Evolutionary conservation across 2,888 invertebrate genomes (phyloP).

Genomic region (Cantharis nigra): DNA sequence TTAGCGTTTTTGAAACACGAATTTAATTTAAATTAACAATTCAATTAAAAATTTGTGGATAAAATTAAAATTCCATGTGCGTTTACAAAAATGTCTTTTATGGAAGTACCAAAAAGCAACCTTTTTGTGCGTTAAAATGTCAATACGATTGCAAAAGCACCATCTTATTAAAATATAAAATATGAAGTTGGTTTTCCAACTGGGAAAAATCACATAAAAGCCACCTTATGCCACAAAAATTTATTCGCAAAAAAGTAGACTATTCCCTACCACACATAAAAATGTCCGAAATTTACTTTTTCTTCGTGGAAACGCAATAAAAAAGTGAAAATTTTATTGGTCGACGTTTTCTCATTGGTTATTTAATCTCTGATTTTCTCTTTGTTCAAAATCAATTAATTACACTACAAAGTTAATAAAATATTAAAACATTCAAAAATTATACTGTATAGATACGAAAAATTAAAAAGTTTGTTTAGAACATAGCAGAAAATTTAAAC

Average conservation of each 20-base stretch:
- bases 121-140: background rate
- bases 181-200: background rate
- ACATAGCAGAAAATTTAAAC: background rate
- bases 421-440: background rate
- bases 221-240: slow-evolving; percentile 14
- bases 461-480: background rate
- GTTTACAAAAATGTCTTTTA: background rate
- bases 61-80: background rate
- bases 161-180: background rate
- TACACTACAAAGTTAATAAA: background rate
- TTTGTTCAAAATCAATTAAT: background rate
- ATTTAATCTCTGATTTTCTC: background rate
- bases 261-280: slow-evolving; percentile 14
- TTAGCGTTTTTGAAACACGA: background rate
- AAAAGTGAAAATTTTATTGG: background rate
- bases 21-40: background rate
- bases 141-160: background rate
- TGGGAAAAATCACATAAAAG: slow-evolving; percentile 8
- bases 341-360: background rate
- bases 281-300: slow-evolving; percentile 1
- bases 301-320: background rate
- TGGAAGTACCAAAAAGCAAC: background rate
- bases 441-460: background rate
- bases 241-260: slow-evolving; percentile 5
- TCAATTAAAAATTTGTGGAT: background rate